Conservation (phyloP, 2,113 vertebrate genomes). For the Circaetus gallicus region DNA sequence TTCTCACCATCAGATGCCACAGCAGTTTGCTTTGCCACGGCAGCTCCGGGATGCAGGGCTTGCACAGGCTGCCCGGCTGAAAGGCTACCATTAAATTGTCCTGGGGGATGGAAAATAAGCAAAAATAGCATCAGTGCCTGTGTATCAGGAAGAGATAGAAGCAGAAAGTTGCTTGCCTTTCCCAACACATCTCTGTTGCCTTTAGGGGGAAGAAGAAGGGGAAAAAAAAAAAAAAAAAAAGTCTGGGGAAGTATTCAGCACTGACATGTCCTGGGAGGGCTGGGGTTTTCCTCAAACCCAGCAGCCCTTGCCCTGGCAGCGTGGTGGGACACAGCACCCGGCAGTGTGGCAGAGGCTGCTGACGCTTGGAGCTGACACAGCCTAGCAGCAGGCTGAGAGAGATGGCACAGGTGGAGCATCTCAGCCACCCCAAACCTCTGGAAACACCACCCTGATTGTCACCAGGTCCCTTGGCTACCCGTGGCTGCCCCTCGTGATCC, state of each 20-base stretch:
- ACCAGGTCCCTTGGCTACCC: neutral
- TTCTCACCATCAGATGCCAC: neutral
- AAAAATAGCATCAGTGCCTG: neutral
- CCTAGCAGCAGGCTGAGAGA: neutral
- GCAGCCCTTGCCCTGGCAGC: neutral
- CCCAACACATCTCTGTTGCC: neutral
- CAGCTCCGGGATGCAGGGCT: neutral
- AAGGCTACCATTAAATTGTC: neutral
- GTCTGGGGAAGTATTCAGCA: neutral
- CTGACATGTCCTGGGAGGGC: neutral
- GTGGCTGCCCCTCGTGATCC: neutral
- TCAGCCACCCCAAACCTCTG: fast-evolving
- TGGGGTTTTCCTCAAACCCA: neutral
- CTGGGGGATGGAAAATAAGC: neutral
- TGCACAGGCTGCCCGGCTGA: neutral
- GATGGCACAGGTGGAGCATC: neutral
- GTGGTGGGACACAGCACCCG: fast-evolving
- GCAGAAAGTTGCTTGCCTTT: neutral
- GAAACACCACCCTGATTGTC: neutral
- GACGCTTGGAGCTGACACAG: fast-evolving
- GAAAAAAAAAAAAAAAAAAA: too few species aligned
- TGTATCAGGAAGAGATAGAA: neutral
- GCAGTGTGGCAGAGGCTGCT: neutral
- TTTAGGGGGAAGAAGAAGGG: neutral
- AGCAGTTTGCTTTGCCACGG: neutral